Evolutionary conservation across 2,888 invertebrate species (phyloP), one percentile per base, ranked within the genome.

Genomic region (Alviniconcha strummeri): DNA sequence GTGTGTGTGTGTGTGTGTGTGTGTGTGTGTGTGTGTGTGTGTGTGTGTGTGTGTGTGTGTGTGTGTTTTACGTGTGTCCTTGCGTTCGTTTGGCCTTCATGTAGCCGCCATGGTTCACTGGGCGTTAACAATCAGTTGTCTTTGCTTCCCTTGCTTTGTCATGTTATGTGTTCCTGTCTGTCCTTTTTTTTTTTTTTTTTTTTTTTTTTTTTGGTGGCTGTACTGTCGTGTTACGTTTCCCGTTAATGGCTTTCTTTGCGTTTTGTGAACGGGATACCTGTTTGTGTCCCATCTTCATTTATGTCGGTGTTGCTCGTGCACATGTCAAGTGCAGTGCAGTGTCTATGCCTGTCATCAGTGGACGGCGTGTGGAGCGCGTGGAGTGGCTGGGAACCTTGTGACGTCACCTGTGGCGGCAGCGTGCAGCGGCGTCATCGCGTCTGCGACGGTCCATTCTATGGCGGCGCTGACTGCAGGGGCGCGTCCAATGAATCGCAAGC

Each of bases 401-500:
- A 79, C 71, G 77, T 83, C 36, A 71, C 83, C 15, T 86, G 86
- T 75, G 84, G 83, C 5, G 82, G 86, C 19, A 84, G 86, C 9
- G 54, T 9, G 17, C 84, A 52, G 54, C 60, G 17, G 52, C 83
- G 86, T 36, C 64, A 79, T 52, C 79, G 79, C 54, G 83, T 84
- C 2, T 92, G 92, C 85, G 87, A 89, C 83, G 89, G 90, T 78
- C 89, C 91, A 0, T 84, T 79, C 76, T 83, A 89, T 81, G 91
- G 90, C 11, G 90, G 90, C n/a, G 86, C 85, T 1, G 85, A 87
- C 56, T 92, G 91, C 85, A 84, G 81, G 0, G 91, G 90, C 36
- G 79, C 84, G 3, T 74, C 64, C 78, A 36, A 64, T 60, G 80
- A 84, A 19, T 54, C 54, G 60, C 54, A 76, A n/a, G 67, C 54